These are phyloP conservation scores for Bos indicus DNA, from an alignment of 2,113 vertebrate species.

Conservation along the genomic window DNA sequence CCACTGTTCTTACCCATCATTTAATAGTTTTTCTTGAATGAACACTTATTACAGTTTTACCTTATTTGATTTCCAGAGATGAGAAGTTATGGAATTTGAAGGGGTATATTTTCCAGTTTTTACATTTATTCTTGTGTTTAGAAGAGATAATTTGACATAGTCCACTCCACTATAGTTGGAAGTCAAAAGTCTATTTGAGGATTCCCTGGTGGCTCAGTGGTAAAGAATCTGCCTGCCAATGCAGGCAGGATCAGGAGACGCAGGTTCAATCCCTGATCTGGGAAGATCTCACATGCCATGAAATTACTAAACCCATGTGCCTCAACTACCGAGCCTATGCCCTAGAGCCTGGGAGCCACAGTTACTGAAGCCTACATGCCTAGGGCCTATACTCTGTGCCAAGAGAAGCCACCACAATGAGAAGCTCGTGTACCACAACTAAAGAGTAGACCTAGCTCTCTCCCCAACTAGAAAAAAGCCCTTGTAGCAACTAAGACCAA, in stretches of 20 bases:
- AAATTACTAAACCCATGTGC: not conserved
- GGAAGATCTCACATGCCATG: not conserved
- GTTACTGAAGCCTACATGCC: not conserved
- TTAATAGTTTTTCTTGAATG: not conserved
- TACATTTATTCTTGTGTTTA: not conserved
- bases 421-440: not conserved
- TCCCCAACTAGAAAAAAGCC: not conserved
- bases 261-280: rapidly evolving
- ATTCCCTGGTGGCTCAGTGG: not conserved
- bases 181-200: not conserved
- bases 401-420: not conserved
- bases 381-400: rapidly evolving
- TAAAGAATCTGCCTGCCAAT: not conserved
- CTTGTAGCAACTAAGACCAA: not conserved
- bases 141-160: not conserved
- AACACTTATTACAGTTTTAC: not conserved
- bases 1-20: not conserved
- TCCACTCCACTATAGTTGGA: not conserved
- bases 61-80: not conserved
- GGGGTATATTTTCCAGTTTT: not conserved
- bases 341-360: not conserved
- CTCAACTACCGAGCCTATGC: not conserved
- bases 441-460: not conserved
- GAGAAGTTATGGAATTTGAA: not conserved
- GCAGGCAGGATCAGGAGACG: not conserved